These are phyloP conservation scores for Rhopalosiphum nymphaeae DNA, from an alignment of 2,888 invertebrate species.

Conservation along the genomic window DNA sequence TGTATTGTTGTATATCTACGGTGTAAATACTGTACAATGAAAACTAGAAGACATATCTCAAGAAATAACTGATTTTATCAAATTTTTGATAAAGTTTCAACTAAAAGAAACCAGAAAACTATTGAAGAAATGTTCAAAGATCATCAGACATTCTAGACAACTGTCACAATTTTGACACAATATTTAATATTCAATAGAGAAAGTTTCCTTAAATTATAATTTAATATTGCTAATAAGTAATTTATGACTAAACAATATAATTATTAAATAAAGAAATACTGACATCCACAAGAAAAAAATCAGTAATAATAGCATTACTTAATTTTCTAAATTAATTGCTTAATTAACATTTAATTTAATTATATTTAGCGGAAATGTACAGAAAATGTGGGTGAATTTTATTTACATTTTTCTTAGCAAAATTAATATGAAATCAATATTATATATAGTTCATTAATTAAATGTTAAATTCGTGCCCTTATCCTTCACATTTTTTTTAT, in stretches of 20 bases:
- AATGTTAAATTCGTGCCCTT: neutral
- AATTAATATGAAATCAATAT: constrained; percentile 10
- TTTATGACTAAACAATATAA: neutral
- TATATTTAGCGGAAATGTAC: neutral
- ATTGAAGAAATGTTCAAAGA: neutral
- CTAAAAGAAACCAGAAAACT: neutral
- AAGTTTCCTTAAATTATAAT: neutral
- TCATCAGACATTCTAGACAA: neutral
- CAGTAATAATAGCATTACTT: neutral
- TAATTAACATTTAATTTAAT: neutral
- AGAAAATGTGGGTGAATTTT: constrained; percentile 5
- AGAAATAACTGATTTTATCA: constrained; percentile 20
- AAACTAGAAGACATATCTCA: neutral
- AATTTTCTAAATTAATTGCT: neutral
- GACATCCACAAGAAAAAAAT: neutral
- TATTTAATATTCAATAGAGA: neutral
- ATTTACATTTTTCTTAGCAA: constrained; percentile 28
- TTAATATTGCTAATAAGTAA: neutral
- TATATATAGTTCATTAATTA: constrained; percentile 12
- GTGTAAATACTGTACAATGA: neutral
- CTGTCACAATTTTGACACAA: neutral
- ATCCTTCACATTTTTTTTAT: neutral
- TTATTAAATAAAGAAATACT: neutral
- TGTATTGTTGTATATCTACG: neutral
- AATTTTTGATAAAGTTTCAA: constrained; percentile 2